Percentiles rank a stretch among this genome's conserved stretches.
Conservation (phyloP, 2,797 vertebrate species). For the Naso thynnoides region DNA sequence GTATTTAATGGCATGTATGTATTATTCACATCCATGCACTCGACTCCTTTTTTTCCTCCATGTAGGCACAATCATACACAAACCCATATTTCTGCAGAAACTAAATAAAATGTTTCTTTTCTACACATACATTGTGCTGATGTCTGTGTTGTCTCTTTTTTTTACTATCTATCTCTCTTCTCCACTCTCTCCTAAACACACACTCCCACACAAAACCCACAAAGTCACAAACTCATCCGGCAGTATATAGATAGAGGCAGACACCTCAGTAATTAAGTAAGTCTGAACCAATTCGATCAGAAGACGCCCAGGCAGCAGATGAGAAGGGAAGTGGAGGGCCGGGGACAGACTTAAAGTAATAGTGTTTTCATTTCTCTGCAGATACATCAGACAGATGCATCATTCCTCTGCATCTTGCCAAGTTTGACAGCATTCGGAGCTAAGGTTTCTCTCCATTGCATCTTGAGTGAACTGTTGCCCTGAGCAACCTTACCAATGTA, state of each 20-base stretch:
- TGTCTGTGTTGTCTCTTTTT: conserved; percentile 49
- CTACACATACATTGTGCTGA: conserved; percentile 32
- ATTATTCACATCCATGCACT: conserved; percentile 47
- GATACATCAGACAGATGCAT: conserved; percentile 87
- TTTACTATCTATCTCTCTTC: conserved; percentile 12
- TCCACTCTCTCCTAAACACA: conserved; percentile 21
- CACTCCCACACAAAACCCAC: conserved; percentile 14
- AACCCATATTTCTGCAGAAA: conserved; percentile 35
- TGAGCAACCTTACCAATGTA: conserved; percentile 71
- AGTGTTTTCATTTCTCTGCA: conserved; percentile 86
- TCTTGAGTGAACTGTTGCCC: conserved; percentile 78
- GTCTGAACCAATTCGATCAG: conserved; percentile 47
- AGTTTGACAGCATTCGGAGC: conserved; percentile 82
- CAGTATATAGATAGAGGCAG: conserved; percentile 48
- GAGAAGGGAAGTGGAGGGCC: conserved; percentile 32
- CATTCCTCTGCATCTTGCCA: conserved; percentile 85
- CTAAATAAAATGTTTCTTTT: conserved; percentile 67
- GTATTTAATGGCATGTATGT: conserved; percentile 46
- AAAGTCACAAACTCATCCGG: conserved; percentile 48
- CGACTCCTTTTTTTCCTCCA: conserved; percentile 18
- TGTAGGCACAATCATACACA: conserved; percentile 28
- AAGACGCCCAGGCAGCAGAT: conserved; percentile 55
- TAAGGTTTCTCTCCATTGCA: conserved; percentile 78
- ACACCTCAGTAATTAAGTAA: conserved; percentile 62
- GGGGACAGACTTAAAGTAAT: conserved; percentile 73